Conservation (phyloP, 2,888 invertebrate genomes). For the Tiphia femorata region DNA sequence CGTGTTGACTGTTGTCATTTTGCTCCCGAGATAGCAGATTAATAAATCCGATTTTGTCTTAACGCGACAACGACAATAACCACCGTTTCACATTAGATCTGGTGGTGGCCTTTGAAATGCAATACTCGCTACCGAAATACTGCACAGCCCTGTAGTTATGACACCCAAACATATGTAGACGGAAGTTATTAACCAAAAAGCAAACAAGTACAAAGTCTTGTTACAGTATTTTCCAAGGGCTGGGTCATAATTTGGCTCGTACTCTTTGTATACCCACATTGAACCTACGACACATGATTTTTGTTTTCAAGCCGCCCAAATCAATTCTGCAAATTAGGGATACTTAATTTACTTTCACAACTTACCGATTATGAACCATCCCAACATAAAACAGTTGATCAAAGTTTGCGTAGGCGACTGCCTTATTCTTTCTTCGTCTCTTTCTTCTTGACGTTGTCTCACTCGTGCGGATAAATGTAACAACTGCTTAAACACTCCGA, state of each 20-base stretch:
- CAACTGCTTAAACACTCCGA: slow-evolving; percentile 76
- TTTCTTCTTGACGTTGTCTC: slow-evolving; percentile 71
- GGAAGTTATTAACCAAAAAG: slow-evolving; percentile 79
- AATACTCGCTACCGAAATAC: slow-evolving; percentile 71
- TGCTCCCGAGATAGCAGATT: slow-evolving; percentile 25
- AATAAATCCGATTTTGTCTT: too few species aligned
- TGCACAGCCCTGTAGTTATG: slow-evolving; percentile 72
- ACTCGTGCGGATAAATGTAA: slow-evolving; percentile 73
- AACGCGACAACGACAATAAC: slow-evolving; percentile 1
- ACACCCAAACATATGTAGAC: slow-evolving; percentile 74
- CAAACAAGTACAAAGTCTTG: slow-evolving; percentile 76
- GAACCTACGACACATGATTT: slow-evolving; percentile 70
- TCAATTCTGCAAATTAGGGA: background rate
- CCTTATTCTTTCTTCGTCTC: slow-evolving; percentile 71
- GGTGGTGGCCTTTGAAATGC: slow-evolving; percentile 61
- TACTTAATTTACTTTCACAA: background rate
- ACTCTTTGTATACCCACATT: slow-evolving; percentile 78
- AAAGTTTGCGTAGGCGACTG: slow-evolving; percentile 73
- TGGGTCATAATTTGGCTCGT: slow-evolving; percentile 74
- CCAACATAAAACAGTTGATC: slow-evolving; percentile 76
- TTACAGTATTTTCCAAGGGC: slow-evolving; percentile 73
- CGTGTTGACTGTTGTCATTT: slow-evolving; percentile 13
- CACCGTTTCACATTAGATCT: slow-evolving; percentile 47
- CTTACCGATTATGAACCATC: slow-evolving; percentile 79
- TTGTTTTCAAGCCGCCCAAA: background rate